Evolutionary conservation across 2,888 invertebrate genomes (phyloP).

Genomic region (Chalcis sispes): DNA sequence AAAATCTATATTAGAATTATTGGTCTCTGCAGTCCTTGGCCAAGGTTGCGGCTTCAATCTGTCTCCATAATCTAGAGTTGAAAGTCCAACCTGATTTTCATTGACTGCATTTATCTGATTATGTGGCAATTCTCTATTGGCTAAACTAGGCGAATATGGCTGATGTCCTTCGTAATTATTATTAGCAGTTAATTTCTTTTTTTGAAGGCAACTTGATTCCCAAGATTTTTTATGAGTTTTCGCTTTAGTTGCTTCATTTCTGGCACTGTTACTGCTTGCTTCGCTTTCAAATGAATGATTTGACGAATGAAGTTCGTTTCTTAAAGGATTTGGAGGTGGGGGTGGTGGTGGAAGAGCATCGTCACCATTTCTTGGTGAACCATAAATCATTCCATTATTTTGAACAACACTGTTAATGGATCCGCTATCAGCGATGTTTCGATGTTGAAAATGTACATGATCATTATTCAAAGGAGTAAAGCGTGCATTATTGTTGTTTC

Average conservation of each 20-base stretch:
- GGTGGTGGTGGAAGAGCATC: conserved; percentile 55
- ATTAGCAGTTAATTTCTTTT: conserved; percentile 35
- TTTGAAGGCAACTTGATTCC: conserved; percentile 51
- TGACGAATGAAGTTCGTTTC: conserved; percentile 35
- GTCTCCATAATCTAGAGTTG: conserved; percentile 56
- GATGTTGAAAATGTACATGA: conserved; percentile 68
- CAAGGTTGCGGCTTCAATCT: conserved; percentile 53
- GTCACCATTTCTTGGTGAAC: conserved; percentile 64
- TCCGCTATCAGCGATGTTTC: conserved; percentile 61
- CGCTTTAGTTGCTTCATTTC: conserved; percentile 25
- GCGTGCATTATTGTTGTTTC: conserved; percentile 61
- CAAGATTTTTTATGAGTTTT: conserved; percentile 45
- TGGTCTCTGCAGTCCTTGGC: conserved; percentile 32
- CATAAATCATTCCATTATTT: conserved; percentile 66
- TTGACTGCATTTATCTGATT: conserved; percentile 26
- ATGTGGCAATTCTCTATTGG: conserved; percentile 13
- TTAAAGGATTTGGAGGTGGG: conserved; percentile 26
- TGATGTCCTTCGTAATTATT: conserved; percentile 49
- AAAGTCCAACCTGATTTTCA: conserved; percentile 43
- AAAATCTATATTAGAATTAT: conserved; percentile 44
- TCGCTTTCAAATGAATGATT: conserved; percentile 53
- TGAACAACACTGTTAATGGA: conserved; percentile 57
- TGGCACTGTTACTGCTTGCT: conserved; percentile 30
- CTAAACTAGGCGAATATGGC: conserved; percentile 20
- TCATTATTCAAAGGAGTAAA: conserved; percentile 69